Evolutionary conservation across 37 sponge, comb jelly and placozoan species (phyloP), one percentile per base, ranked within the genome.

Genomic region (Geodia barretti): DNA sequence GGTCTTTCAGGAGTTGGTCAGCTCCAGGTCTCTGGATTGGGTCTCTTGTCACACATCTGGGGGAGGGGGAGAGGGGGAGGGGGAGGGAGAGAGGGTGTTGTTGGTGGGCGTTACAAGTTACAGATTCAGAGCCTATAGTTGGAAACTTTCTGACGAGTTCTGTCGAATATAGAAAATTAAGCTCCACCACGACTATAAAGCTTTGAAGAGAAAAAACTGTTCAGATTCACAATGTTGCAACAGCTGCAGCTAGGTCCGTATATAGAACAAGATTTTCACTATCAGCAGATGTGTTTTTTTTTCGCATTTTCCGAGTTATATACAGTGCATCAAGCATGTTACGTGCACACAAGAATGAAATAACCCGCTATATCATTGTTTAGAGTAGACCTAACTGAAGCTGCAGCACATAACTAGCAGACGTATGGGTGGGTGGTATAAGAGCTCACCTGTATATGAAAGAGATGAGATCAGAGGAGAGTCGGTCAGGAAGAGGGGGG

Each of bases 401-500:
- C n/a, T n/a, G n/a, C 68, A 41, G 41, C 71, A 71, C 30, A 32
- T 26, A 29, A 25, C 25, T 26, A 71, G 47, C 65, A 62, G 14
- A 3, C 21, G 61, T 74, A n/a, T 74, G 14, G 54, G 14, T 14
- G 14, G 54, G 7, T 14, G 7, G 54, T 47, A 47, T 47, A n/a
- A n/a, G n/a, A n/a, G n/a, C n/a, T n/a, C 75, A 89, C 75, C 77
- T 72, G 60, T 75, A 34, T 14, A 92, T 43, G 75, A 94, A 87
- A 43, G 70, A 70, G 11, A 39, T 87, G 24, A 86, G 68, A 62
- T 63, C 59, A 1, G 66, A 39, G 29, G 90, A 77, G 5, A 93
- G 73, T 60, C 84, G 64, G 30, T 90, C 86, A 34, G 97, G 92
- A 29, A 87, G 93, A 33, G 35, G 33, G n/a, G 93, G 90, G 17